Evolutionary conservation across 2,888 invertebrate genomes (phyloP), one percentile per base, ranked within the genome.

Genomic region (Lasioglossum vierecki): DNA sequence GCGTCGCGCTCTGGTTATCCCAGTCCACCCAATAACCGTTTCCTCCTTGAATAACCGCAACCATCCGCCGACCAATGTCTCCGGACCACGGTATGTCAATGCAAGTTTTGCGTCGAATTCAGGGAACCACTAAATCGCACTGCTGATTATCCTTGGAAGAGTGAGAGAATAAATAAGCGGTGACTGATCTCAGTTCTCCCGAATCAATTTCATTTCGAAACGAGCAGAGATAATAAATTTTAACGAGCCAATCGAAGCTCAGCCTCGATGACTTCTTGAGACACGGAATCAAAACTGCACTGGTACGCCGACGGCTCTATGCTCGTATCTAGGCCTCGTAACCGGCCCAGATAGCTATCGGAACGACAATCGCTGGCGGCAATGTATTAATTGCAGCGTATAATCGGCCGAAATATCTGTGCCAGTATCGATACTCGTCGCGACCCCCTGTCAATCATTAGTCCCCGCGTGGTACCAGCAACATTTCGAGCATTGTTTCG

Each of bases 61-160:
- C 84, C 88, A 91, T 91, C 89, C 91, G 49, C 87, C 88, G 86
- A 4, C n/a, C 30, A 63, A 89, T 84, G 88, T 87, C 89, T 91
- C 76, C 70, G 39, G 72, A 68, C 66, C 74, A 66, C 77, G 85
- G 79, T 82, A 84, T 79, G 63, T 30, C 13, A 30, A 63, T 8
- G 30, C 63, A 8, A 63, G 8, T 30, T 30, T 18, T 18, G 8
- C 63, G 30, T 63, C 30, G 63, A 30, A 63, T 18, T 8, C 8
- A 18, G 30, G 3, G 63, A 63, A 63, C 6, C 63, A 30, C 15
- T 3, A 35, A 35, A 63, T 18, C 30, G 30, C 18, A 8, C 30
- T 9, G 53, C 3, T 22, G 22, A 9, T 53, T 53, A n/a, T 9
- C 53, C 8, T 22, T 2, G 15, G 46, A 8, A 53, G 6, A 22